Percentiles rank a stretch among this genome's conserved stretches.
phyloP scores from a whole-genome alignment of 2,113 vertebrate genomes.

The Chunga burmeisteri region DNA sequence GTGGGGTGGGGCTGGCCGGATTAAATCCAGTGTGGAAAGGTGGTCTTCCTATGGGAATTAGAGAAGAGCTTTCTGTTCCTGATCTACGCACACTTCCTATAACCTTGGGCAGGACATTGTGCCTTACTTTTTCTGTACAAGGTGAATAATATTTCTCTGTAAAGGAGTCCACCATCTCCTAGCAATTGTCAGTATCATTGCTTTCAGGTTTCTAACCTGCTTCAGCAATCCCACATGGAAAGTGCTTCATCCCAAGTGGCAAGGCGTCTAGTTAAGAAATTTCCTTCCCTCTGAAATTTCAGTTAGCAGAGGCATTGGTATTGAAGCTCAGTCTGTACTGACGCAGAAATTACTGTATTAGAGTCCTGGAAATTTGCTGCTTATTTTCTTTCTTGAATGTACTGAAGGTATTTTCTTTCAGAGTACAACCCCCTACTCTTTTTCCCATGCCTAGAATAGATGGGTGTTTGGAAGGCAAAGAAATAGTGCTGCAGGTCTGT shows the following conservation, averaged over 20 bases:
- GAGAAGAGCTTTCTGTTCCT: neutral
- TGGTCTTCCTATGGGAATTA: neutral
- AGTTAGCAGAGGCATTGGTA: neutral
- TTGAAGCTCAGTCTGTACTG: neutral
- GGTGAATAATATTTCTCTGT: neutral
- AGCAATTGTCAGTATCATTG: neutral
- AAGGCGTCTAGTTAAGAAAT: neutral
- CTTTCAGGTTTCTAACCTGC: neutral
- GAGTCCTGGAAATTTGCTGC: neutral
- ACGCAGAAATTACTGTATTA: neutral
- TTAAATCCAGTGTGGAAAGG: neutral
- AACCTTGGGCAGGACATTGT: neutral
- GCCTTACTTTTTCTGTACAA: neutral
- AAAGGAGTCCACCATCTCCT: neutral
- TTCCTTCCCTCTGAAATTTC: neutral
- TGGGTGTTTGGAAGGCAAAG: neutral
- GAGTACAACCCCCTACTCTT: neutral
- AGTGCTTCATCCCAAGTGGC: neutral
- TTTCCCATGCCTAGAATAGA: neutral
- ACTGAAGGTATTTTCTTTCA: neutral
- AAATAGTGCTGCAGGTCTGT: neutral
- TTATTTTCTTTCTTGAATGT: neutral
- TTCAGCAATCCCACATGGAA: neutral
- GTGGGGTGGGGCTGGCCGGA: neutral
- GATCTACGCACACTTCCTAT: neutral